A percentile compares a stretch with the other conserved stretches of the same genome.
These are phyloP conservation scores for Mimas tiliae DNA, from an alignment of 2,888 invertebrate genomes.

Conservation along the genomic window DNA sequence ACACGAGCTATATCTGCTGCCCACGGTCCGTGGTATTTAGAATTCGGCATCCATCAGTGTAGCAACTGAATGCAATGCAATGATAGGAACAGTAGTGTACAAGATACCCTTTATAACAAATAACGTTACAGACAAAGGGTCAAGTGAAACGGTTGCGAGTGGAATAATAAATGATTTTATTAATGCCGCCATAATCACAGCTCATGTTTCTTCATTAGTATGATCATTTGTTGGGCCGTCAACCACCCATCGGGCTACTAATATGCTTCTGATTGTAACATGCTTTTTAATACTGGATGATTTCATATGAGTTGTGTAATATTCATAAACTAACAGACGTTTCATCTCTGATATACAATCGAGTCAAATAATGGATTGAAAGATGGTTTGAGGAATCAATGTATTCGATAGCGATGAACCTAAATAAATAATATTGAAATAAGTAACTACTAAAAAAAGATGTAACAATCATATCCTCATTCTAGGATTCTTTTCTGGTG, in stretches of 20 bases:
- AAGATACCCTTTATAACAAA: background rate
- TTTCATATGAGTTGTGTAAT: conserved; percentile 14
- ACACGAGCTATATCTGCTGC: too few species aligned
- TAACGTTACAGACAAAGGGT: conserved; percentile 8
- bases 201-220: conserved; percentile 71
- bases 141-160: conserved; percentile 48
- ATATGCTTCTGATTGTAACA: conserved; percentile 69
- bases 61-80: too few species aligned
- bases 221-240: conserved; percentile 64
- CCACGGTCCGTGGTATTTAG: too few species aligned
- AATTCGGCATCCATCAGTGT: too few species aligned
- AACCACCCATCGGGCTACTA: conserved; percentile 65
- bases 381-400: background rate
- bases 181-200: conserved; percentile 60
- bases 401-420: background rate
- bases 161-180: conserved; percentile 66
- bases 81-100: background rate
- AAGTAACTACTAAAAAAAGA: too few species aligned
- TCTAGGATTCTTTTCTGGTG: too few species aligned
- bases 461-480: too few species aligned
- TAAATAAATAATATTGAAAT: background rate
- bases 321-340: background rate
- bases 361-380: background rate
- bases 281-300: conserved; percentile 41
- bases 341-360: background rate